Conservation (phyloP, 2,113 vertebrate species). For the Arothron firmamentum region DNA sequence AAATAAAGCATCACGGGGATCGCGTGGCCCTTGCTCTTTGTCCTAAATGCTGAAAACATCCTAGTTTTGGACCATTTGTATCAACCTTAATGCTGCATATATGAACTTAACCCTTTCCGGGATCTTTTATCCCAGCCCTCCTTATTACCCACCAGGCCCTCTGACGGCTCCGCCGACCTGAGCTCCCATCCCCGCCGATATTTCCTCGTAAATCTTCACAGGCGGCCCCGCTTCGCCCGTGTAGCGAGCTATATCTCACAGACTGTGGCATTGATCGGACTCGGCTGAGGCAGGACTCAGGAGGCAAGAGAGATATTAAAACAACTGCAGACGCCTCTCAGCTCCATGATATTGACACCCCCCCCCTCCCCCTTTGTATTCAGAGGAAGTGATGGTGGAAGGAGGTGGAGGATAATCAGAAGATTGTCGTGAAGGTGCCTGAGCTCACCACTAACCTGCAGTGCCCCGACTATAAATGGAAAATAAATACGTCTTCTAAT, state of each 20-base stretch:
- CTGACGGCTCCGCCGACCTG: conserved; percentile 41
- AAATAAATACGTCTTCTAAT: too few relatives aligned
- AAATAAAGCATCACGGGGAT: background rate
- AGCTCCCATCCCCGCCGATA: conserved; percentile 36
- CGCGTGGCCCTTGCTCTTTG: too few relatives aligned
- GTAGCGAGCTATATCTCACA: conserved; percentile 58
- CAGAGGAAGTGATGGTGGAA: conserved; percentile 32
- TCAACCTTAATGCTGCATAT: conserved; percentile 31
- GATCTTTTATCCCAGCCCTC: conserved; percentile 24
- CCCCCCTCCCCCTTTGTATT: conserved; percentile 44
- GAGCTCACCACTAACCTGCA: conserved; percentile 19
- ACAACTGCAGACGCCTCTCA: conserved; percentile 53
- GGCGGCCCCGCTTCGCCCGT: conserved; percentile 29
- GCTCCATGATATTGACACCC: conserved; percentile 57
- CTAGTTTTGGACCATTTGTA: conserved; percentile 23
- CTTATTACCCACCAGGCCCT: conserved; percentile 53
- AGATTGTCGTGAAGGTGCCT: conserved; percentile 40
- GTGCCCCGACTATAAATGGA: conserved; percentile 15
- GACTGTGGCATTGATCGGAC: conserved; percentile 67
- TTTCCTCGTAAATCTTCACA: conserved; percentile 60
- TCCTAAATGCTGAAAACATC: background rate
- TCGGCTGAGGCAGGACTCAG: conserved; percentile 49
- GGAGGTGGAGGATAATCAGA: conserved; percentile 45
- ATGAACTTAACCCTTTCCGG: conserved; percentile 40
- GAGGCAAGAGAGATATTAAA: conserved; percentile 66